A percentile compares a stretch with the other conserved stretches of the same genome.
Evolutionary conservation across 2,888 invertebrate genomes (phyloP).

Genomic region (Drosophila dives): DNA sequence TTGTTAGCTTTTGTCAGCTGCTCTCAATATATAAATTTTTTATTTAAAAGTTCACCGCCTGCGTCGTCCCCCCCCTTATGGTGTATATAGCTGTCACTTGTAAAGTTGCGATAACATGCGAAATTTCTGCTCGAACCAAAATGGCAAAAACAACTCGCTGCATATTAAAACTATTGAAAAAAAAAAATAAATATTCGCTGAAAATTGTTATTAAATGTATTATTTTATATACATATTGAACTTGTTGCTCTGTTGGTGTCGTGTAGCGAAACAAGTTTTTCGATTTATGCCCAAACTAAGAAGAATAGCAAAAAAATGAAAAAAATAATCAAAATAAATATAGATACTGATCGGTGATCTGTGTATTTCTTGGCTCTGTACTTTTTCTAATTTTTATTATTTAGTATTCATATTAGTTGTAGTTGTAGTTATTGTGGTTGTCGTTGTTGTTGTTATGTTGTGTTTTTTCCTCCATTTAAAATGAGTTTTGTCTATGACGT

Average conservation of each 20-base stretch:
- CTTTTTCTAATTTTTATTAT: conserved; percentile 49
- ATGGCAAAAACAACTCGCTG: conserved; percentile 55
- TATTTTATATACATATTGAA: conserved; percentile 46
- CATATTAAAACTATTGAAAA: conserved; percentile 54
- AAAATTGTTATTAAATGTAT: conserved; percentile 63
- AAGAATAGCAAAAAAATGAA: conserved; percentile 2
- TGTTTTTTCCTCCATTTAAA: conserved; percentile 61
- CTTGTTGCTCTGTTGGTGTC: conserved; percentile 29
- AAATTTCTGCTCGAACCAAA: conserved; percentile 60
- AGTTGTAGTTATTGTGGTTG: conserved; percentile 15
- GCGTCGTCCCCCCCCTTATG: neutral
- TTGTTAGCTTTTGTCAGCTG: conserved; percentile 36
- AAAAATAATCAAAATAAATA: neutral
- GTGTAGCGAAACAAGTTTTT: conserved; percentile 67
- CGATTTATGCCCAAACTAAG: conserved; percentile 62
- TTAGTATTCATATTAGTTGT: conserved; percentile 46
- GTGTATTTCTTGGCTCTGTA: conserved; percentile 46
- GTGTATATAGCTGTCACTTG: conserved; percentile 63
- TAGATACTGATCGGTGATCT: conserved; percentile 10
- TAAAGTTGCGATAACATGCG: conserved; percentile 75
- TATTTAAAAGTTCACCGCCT: conserved; percentile 11
- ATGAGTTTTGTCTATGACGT: conserved; percentile 76
- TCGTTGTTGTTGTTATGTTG: conserved; percentile 15
- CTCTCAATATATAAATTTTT: conserved; percentile 19
- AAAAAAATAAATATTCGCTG: conserved; percentile 34